Evolutionary conservation across 1,140 invertebrate species (phyloP).

Genomic region (Sitophilus oryzae): DNA sequence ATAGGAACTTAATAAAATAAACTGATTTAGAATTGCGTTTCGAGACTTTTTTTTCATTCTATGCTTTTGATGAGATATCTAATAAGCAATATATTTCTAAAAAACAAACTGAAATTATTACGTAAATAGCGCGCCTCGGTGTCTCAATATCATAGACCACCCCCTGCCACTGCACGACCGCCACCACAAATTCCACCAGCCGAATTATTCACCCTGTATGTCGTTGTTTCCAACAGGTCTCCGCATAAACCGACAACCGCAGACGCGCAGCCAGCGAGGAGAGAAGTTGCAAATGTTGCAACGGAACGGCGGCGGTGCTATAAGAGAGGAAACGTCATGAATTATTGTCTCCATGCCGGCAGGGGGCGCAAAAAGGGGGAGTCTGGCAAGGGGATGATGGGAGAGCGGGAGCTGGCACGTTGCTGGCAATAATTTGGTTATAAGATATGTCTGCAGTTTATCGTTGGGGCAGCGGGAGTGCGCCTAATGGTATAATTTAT

Average conservation of each 20-base stretch:
- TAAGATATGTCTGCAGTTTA: slow-evolving; percentile 1
- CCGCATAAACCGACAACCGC: slow-evolving; percentile 1
- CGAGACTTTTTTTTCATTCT: no score
- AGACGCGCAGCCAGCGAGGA: slow-evolving; percentile 4
- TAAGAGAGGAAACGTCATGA: slow-evolving; percentile 10
- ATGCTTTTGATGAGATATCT: no score
- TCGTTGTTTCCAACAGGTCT: slow-evolving; percentile 4
- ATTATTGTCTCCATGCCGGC: slow-evolving; percentile 10
- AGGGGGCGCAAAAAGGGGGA: background rate
- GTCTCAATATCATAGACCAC: no score
- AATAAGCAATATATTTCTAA: no score
- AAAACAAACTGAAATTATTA: no score
- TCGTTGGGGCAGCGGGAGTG: background rate
- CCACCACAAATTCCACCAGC: background rate
- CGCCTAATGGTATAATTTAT: no score
- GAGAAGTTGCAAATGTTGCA: slow-evolving; percentile 11
- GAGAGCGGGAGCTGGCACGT: no score
- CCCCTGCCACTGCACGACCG: background rate
- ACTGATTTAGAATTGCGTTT: no score
- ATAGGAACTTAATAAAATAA: no score
- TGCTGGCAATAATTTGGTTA: slow-evolving; percentile 6
- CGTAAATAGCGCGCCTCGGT: no score
- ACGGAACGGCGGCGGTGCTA: slow-evolving; percentile 1
- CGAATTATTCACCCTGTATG: slow-evolving; percentile 8
- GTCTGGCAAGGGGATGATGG: background rate